These are phyloP conservation scores for Neelides folsomi DNA, from an alignment of 2,888 invertebrate species.

Conservation along the genomic window DNA sequence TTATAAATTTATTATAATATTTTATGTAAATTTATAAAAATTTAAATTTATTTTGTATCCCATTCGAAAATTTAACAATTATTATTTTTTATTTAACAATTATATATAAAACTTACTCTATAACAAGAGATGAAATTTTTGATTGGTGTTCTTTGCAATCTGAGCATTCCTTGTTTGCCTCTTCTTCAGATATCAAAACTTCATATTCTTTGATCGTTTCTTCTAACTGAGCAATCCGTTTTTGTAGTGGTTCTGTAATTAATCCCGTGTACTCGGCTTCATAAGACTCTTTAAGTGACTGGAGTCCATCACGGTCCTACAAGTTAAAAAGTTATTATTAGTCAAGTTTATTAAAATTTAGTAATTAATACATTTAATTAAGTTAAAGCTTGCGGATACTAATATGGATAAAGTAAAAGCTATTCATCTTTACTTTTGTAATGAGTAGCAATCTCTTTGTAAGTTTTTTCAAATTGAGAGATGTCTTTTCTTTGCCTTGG, in stretches of 20 bases:
- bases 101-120: slow-evolving; percentile 15
- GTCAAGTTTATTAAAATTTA: too few relatives aligned
- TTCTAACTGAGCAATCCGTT: slow-evolving; percentile 25
- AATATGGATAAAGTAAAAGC: too few relatives aligned
- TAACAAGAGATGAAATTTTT: slow-evolving; percentile 11
- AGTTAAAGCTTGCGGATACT: too few relatives aligned
- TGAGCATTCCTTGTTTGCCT: slow-evolving; percentile 17
- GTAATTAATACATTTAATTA: too few relatives aligned
- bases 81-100: not conserved
- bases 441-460: slow-evolving; percentile 15
- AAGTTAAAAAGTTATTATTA: too few relatives aligned
- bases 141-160: slow-evolving; percentile 22
- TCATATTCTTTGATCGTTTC: slow-evolving; percentile 23
- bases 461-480: slow-evolving; percentile 19
- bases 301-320: slow-evolving; percentile 30
- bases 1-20: too few relatives aligned
- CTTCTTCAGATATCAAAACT: slow-evolving; percentile 19
- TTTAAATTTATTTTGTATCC: too few relatives aligned
- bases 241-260: slow-evolving; percentile 21
- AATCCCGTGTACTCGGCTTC: slow-evolving; percentile 27
- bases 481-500: slow-evolving; percentile 12
- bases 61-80: slow-evolving; percentile 1
- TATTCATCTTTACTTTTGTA: slow-evolving; percentile 19
- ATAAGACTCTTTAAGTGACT: slow-evolving; percentile 30
- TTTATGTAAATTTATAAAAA: too few relatives aligned